A percentile compares a stretch with the other conserved stretches of the same genome.
Conservation (phyloP, 2,888 invertebrate species). For the Apomyelois bistriatella region DNA sequence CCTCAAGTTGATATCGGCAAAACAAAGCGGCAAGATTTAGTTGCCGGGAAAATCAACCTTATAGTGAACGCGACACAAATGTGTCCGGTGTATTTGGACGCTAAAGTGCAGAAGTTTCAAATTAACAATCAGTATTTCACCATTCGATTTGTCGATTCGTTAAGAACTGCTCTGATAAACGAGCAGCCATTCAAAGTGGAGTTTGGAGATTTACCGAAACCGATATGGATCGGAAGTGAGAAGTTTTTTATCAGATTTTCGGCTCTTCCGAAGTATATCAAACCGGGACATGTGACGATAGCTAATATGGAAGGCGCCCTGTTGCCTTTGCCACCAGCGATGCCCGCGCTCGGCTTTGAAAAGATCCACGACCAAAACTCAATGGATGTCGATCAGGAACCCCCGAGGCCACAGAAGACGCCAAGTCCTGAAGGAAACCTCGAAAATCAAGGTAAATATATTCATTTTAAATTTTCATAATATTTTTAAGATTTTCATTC, state of each 20-base stretch:
- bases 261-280: slow-evolving; percentile 85
- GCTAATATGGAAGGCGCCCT: slow-evolving; percentile 85
- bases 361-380: slow-evolving; percentile 34
- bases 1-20: slow-evolving; percentile 96
- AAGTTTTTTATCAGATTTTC: slow-evolving; percentile 91
- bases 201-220: slow-evolving; percentile 91
- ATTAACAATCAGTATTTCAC: slow-evolving; percentile 86
- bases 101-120: slow-evolving; percentile 89
- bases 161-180: slow-evolving; percentile 88
- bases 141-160: slow-evolving; percentile 88
- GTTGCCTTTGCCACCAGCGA: slow-evolving; percentile 33
- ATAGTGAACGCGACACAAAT: slow-evolving; percentile 90
- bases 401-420: slow-evolving; percentile 40
- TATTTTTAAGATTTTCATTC: too few species aligned
- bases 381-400: slow-evolving; percentile 45
- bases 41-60: slow-evolving; percentile 90
- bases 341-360: slow-evolving; percentile 29
- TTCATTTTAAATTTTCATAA: background rate
- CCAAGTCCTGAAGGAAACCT: slow-evolving; percentile 55
- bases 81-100: slow-evolving; percentile 90
- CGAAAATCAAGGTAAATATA: slow-evolving; percentile 55
- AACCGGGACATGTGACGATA: slow-evolving; percentile 85
- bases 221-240: slow-evolving; percentile 85
- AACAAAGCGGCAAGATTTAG: slow-evolving; percentile 87
- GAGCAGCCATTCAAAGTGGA: slow-evolving; percentile 88